Percentiles rank a stretch among this genome's conserved stretches.
Evolutionary conservation across 2,888 invertebrate species (phyloP).

Genomic region (Ophioninae sp.): DNA sequence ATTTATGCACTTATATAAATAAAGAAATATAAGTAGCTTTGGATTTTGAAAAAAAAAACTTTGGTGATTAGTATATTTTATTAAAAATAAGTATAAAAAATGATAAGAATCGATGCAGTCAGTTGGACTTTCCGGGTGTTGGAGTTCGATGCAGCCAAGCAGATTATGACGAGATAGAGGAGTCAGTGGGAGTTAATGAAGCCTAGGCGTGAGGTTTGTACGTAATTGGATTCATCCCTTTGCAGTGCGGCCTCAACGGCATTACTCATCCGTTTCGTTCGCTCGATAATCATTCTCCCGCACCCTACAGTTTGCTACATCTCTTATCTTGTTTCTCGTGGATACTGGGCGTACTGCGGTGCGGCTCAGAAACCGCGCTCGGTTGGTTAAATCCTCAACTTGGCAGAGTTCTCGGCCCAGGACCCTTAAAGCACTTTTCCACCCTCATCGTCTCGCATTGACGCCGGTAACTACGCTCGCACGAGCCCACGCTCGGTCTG

Average conservation of each 20-base stretch:
- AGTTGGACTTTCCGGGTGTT: too few species aligned
- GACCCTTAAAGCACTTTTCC: constrained; percentile 43
- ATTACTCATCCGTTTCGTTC: constrained; percentile 47
- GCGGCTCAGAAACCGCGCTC: not conserved
- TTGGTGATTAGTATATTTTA: too few species aligned
- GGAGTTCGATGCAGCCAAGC: not conserved
- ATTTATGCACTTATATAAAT: too few species aligned
- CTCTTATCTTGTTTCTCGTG: constrained; percentile 59
- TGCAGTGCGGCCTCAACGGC: constrained; percentile 60
- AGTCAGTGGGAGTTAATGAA: constrained; percentile 71
- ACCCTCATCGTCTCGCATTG: constrained; percentile 19
- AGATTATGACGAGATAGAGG: constrained; percentile 37
- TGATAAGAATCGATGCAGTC: too few species aligned
- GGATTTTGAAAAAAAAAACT: too few species aligned
- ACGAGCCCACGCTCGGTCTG: not conserved
- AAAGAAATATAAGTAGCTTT: too few species aligned
- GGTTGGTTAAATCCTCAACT: constrained; percentile 44
- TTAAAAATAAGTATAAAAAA: too few species aligned
- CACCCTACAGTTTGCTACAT: constrained; percentile 43
- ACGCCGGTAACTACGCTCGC: not conserved
- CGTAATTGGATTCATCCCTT: constrained; percentile 78
- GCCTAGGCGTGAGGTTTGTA: constrained; percentile 75
- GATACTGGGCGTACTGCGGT: constrained; percentile 5
- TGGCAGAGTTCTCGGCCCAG: constrained; percentile 42
- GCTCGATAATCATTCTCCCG: constrained; percentile 51